Percentiles rank a stretch among this genome's conserved stretches.
Evolutionary conservation across 2,797 vertebrate species (phyloP).

Genomic region (Myiothlypis chrysogaster): DNA sequence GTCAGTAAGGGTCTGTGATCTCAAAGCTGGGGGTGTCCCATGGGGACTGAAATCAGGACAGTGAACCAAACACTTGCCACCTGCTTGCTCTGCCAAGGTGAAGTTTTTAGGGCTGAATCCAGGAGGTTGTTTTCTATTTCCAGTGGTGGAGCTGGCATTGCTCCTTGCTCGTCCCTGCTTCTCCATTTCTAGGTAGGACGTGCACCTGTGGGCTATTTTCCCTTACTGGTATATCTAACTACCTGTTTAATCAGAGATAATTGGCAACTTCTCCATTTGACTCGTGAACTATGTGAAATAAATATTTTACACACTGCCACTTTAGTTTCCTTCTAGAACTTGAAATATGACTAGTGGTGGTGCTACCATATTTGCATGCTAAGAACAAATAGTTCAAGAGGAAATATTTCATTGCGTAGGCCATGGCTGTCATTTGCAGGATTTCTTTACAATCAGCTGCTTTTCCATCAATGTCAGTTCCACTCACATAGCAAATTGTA

Average conservation of each 20-base stretch:
- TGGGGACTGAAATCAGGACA: not conserved
- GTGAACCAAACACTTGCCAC: not conserved
- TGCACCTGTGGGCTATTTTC: not conserved
- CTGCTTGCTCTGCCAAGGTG: not conserved
- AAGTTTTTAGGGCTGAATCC: not conserved
- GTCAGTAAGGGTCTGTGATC: not conserved
- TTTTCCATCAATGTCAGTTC: conserved; percentile 43
- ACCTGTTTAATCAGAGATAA: not conserved
- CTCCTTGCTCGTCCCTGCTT: not conserved
- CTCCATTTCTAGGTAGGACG: not conserved
- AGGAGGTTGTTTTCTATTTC: not conserved
- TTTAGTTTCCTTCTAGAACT: not conserved
- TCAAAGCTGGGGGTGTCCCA: not conserved
- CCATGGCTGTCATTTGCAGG: not conserved
- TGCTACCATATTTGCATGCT: not conserved
- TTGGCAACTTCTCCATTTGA: not conserved
- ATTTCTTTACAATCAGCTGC: not conserved
- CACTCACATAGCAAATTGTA: not conserved
- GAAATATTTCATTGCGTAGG: not conserved
- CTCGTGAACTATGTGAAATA: not conserved
- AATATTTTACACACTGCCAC: not conserved
- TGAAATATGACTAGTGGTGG: not conserved
- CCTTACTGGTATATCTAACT: not conserved
- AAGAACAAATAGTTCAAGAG: not conserved
- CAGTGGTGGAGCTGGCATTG: not conserved